phyloP scores from a whole-genome alignment of 2,888 invertebrate genomes.

The Pyrrhosoma nymphula region DNA sequence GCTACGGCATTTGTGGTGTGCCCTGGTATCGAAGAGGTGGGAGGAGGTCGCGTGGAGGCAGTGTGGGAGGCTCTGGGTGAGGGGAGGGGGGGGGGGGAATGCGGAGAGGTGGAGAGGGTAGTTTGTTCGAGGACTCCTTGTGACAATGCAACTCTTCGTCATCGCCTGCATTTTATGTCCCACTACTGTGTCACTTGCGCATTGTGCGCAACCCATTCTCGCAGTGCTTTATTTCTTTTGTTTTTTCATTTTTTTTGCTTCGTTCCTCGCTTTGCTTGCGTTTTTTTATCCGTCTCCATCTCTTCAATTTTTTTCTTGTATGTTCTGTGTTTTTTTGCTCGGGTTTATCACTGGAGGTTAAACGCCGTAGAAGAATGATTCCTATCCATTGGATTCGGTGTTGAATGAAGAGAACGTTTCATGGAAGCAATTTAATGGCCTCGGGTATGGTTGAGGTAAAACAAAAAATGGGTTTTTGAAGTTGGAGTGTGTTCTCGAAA shows the following conservation, averaged over 20 bases:
- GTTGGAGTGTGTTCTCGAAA: too few relatives aligned
- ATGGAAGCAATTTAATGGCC: not conserved
- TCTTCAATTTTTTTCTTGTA: not conserved
- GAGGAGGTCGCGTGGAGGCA: not conserved
- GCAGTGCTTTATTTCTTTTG: not conserved
- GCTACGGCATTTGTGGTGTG: not conserved
- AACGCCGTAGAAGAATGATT: not conserved
- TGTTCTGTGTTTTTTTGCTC: not conserved
- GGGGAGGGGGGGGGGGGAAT: not conserved
- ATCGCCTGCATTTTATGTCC: constrained; percentile 17
- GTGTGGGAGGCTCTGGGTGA: not conserved
- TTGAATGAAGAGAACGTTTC: not conserved
- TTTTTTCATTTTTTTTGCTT: not conserved
- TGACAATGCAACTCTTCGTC: not conserved
- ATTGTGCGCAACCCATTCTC: not conserved
- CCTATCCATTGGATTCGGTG: not conserved
- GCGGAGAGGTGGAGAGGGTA: not conserved
- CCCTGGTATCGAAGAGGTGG: not conserved
- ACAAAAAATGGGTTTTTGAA: too few relatives aligned
- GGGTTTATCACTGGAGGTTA: not conserved
- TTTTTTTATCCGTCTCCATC: not conserved
- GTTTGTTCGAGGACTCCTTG: constrained; percentile 42
- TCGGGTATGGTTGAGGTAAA: not conserved
- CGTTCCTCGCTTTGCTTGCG: not conserved
- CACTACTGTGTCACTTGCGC: not conserved